Conservation (phyloP, 2,113 vertebrate genomes). For the Pycnonotus jocosus region DNA sequence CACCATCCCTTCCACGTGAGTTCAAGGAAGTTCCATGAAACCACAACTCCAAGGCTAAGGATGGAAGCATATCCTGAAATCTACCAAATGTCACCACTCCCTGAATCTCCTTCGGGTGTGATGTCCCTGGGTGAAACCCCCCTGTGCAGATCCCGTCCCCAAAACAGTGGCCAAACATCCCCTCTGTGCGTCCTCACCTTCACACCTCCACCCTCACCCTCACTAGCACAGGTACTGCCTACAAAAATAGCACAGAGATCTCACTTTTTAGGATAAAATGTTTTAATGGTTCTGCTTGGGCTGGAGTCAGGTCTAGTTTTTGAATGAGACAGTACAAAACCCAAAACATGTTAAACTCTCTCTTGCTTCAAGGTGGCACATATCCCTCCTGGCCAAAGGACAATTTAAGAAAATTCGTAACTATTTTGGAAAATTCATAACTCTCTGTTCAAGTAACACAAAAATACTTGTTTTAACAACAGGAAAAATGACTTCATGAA, state of each 20-base stretch:
- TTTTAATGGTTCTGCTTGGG: fast-evolving
- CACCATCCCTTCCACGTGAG: too few species aligned
- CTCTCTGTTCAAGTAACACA: neutral
- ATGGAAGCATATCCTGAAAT: neutral
- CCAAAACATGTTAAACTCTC: neutral
- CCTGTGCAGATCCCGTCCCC: neutral
- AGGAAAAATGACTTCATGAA: constrained; percentile 22
- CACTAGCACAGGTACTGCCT: neutral
- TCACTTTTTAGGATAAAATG: neutral
- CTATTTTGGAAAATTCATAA: neutral
- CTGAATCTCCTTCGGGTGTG: neutral
- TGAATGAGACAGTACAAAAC: neutral
- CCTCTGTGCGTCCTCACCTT: neutral
- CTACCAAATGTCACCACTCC: neutral
- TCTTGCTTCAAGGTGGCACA: neutral
- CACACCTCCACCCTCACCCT: neutral
- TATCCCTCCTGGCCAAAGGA: neutral
- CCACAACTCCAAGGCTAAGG: fast-evolving
- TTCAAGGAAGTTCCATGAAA: neutral
- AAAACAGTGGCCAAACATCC: neutral
- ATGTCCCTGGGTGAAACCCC: neutral
- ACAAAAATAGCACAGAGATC: neutral
- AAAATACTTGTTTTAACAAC: constrained; percentile 3
- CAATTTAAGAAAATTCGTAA: neutral
- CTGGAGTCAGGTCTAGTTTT: neutral